Evolutionary conservation across 2,888 invertebrate genomes (phyloP).

Genomic region (Apoda limacodes): DNA sequence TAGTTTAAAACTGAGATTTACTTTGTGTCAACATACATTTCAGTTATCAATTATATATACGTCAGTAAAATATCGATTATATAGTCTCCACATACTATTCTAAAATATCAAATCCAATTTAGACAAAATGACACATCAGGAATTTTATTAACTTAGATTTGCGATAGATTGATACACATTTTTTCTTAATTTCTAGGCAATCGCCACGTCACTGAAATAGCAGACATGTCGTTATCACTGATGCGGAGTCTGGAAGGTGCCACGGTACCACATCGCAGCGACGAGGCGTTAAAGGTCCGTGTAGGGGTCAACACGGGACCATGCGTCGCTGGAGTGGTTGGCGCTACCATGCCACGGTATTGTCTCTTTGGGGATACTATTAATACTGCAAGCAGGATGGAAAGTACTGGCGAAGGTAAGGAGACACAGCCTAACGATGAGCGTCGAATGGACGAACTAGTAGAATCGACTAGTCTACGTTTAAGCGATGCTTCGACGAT

Average conservation of each 20-base stretch:
- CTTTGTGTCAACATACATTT: too few relatives aligned
- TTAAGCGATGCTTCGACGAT: too few relatives aligned
- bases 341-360: slow-evolving; percentile 72
- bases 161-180: neutral
- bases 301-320: slow-evolving; percentile 74
- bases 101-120: too few relatives aligned
- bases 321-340: slow-evolving; percentile 74
- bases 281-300: slow-evolving; percentile 57
- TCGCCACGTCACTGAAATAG: slow-evolving; percentile 71
- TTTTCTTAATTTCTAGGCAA: slow-evolving; percentile 41
- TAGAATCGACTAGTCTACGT: too few relatives aligned
- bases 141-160: neutral
- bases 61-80: too few relatives aligned
- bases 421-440: too few relatives aligned
- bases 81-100: too few relatives aligned
- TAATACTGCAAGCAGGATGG: slow-evolving; percentile 75
- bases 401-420: slow-evolving; percentile 66
- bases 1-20: too few relatives aligned
- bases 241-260: slow-evolving; percentile 63
- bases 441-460: too few relatives aligned
- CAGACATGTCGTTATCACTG: slow-evolving; percentile 70
- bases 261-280: slow-evolving; percentile 63
- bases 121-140: too few relatives aligned
- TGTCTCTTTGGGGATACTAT: slow-evolving; percentile 74
- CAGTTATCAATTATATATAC: too few relatives aligned